phyloP scores from a whole-genome alignment of 2,113 vertebrate species.

The Chionis minor region DNA sequence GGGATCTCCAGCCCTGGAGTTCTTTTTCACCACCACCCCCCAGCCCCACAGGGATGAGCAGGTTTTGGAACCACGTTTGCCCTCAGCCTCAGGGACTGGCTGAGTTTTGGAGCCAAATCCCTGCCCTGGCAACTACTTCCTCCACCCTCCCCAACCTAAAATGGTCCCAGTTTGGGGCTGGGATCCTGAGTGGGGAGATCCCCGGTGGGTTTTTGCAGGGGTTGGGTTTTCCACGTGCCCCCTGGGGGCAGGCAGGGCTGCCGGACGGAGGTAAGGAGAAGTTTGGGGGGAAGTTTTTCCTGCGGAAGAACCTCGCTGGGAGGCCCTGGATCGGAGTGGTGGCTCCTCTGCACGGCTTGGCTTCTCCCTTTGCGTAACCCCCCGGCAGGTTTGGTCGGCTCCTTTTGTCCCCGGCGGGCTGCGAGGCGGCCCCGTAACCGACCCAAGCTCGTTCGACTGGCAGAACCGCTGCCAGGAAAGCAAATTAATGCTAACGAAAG shows the following conservation, averaged over 20 bases:
- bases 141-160: no score
- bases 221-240: neutral
- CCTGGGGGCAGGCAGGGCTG: neutral
- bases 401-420: neutral
- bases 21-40: neutral
- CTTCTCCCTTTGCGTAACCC: neutral
- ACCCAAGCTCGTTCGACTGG: neutral
- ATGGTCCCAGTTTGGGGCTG: neutral
- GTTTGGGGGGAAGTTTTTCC: neutral
- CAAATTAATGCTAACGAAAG: neutral
- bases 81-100: neutral
- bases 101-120: neutral
- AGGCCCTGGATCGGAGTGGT: accelerated
- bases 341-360: neutral
- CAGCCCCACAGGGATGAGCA: neutral
- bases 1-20: neutral
- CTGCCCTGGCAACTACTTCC: accelerated
- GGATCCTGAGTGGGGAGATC: neutral
- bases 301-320: accelerated
- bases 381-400: neutral
- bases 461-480: neutral
- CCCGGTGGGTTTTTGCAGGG: neutral
- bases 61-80: neutral
- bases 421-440: neutral
- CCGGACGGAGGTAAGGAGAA: neutral